Percentiles rank a stretch among this genome's conserved stretches.
Evolutionary conservation across 53 echinoderm and acorn worm genomes (phyloP).

Genomic region (Astropecten irregularis): DNA sequence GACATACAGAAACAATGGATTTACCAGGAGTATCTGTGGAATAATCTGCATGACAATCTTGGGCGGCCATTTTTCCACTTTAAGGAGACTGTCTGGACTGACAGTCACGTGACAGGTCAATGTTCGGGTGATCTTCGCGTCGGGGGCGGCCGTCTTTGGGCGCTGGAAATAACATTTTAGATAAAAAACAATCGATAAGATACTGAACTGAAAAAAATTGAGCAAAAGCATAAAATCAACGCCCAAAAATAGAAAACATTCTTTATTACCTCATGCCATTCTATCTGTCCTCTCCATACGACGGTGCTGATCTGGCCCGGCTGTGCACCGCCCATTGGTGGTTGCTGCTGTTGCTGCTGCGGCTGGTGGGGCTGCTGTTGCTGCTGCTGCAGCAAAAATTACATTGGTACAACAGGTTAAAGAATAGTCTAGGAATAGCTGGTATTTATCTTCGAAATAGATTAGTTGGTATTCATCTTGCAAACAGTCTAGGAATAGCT

Average conservation of each 20-base stretch:
- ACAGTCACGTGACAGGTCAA: conserved; percentile 83
- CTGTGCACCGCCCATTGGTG: background rate
- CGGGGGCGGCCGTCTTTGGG: conserved; percentile 51
- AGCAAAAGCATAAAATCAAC: no score
- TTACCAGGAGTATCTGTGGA: conserved; percentile 84
- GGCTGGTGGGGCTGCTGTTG: conserved; percentile 61
- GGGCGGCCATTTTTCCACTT: conserved; percentile 85
- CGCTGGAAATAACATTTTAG: no score
- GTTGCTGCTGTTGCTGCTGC: conserved; percentile 61
- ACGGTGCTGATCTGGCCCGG: background rate
- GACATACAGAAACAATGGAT: no score
- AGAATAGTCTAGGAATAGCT: no score
- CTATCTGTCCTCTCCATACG: conserved; percentile 80
- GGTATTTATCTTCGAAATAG: no score
- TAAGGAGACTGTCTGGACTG: conserved; percentile 67
- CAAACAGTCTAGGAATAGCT: no score
- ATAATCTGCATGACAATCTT: conserved; percentile 96
- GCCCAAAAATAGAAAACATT: no score
- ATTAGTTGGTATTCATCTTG: no score
- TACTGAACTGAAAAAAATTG: no score
- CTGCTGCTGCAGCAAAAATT: no score
- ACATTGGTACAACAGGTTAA: no score
- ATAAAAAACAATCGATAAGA: no score
- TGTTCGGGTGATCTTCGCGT: conserved; percentile 72
- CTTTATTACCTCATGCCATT: conserved; percentile 93